Base-by-base conservation (phyloP, 2,888 invertebrate genomes). In the Acrocera orbiculus region DNA sequence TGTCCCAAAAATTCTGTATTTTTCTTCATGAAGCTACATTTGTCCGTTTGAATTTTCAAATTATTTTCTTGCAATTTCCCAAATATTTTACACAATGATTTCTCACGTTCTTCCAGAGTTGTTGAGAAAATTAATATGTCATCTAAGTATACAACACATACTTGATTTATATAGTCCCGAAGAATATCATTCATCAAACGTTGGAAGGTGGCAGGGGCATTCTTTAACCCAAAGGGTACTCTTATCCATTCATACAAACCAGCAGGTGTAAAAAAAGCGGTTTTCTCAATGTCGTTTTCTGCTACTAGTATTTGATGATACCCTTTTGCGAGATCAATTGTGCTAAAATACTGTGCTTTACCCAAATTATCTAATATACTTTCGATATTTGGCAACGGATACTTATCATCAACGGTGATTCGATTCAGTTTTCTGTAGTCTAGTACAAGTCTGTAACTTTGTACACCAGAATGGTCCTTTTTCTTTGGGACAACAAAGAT, bases 201-300 rank as follows among this genome's bases (percentile, higher is more conserved):
- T 29, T 41, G 37, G 13, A 37, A 41, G 5, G 41, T 37, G 3
- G 28, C 20, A 9, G 34, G 32, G 8, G 34, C 36, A 14, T 36
- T 34, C 10, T 34, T 29, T 8, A 34, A 32, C 4, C 37, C 37
- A 28, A 41, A 38, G 14, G 35, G 36, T 40, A 42, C 39, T 15
- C 36, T 28, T 5, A 35, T 14, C 20, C 30, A 42, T 33, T 40
- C 38, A 20, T 40, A 42, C 8, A 38, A 23, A 11, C 36, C 38
- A 6, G 14, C 16, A 20, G 38, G 38, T 14, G 38, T 41, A 8
- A 38, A 36, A 17, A 40, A 38, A 2, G 40, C 40, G 8, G 40
- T 42, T 35, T 42, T 40, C 22, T 31, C 20, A 15, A 29, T 40
- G 25, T 40, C 38, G 25, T 37, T 2, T 27, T 37, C 24, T 14